These are phyloP conservation scores for Eulacestoma nigropectus DNA, from an alignment of 2,113 vertebrate genomes.

Conservation along the genomic window DNA sequence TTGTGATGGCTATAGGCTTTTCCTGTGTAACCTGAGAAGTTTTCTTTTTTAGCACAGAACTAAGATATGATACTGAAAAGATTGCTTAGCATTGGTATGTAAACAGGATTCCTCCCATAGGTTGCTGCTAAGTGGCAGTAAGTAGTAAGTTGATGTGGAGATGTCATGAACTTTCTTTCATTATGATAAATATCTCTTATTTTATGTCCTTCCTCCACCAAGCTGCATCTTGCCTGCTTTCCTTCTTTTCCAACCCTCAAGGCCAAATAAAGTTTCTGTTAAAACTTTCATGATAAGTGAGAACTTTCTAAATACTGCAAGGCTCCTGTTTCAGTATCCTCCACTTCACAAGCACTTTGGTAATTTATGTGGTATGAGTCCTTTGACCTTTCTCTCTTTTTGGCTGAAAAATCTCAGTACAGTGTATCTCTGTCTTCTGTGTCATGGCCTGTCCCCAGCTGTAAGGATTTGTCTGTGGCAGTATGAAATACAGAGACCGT, in stretches of 20 bases:
- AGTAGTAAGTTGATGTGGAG: neutral
- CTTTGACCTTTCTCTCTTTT: neutral
- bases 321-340: neutral
- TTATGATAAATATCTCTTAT: neutral
- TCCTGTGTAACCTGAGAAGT: neutral
- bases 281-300: neutral
- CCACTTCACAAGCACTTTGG: neutral
- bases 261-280: neutral
- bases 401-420: neutral
- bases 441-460: rapidly evolving
- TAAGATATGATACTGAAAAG: neutral
- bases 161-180: neutral
- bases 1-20: neutral
- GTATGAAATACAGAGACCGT: neutral
- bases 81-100: neutral
- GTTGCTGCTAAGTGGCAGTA: neutral
- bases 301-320: neutral
- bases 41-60: neutral
- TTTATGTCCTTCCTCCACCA: neutral
- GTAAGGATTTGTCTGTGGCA: neutral
- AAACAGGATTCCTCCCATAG: neutral
- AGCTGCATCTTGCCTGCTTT: neutral
- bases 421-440: neutral
- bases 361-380: neutral
- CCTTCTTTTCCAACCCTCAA: neutral